These are phyloP conservation scores for Sinocyclocheilus grahami DNA, from an alignment of 2,113 vertebrate species.

Conservation along the genomic window DNA sequence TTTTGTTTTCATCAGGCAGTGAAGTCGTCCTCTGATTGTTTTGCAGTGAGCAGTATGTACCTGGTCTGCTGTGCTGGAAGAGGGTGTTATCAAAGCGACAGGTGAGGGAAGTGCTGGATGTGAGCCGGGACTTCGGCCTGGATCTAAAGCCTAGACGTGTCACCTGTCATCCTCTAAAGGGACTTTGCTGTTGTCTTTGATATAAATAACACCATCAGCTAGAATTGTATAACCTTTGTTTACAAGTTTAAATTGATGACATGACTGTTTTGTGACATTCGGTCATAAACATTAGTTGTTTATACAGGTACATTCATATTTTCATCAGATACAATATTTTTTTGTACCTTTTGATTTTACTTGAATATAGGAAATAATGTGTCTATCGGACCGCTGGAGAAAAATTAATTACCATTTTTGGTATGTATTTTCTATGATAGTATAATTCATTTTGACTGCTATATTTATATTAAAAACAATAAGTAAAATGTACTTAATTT, in stretches of 20 bases:
- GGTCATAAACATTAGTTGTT: not conserved
- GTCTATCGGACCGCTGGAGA: not conserved
- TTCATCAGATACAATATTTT: not conserved
- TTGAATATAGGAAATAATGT: not conserved
- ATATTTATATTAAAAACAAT: no score
- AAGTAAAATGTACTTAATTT: no score
- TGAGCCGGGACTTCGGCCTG: not conserved
- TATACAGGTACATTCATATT: not conserved
- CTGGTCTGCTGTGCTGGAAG: conserved; percentile 60
- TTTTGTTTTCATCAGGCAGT: not conserved
- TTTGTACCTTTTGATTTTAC: not conserved
- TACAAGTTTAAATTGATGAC: not conserved
- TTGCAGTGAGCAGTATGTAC: conserved; percentile 55
- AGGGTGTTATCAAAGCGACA: conserved; percentile 31
- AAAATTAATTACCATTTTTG: not conserved
- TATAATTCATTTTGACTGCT: no score
- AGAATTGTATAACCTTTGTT: not conserved
- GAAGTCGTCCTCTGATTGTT: not conserved
- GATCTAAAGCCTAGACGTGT: not conserved
- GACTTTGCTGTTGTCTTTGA: conserved; percentile 6
- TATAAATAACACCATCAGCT: not conserved
- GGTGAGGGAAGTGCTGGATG: conserved; percentile 54
- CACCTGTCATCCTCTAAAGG: not conserved
- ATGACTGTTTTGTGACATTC: not conserved
- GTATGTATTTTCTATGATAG: no score